Conservation (phyloP, 2,888 invertebrate species). For the Lamproptera curius region DNA sequence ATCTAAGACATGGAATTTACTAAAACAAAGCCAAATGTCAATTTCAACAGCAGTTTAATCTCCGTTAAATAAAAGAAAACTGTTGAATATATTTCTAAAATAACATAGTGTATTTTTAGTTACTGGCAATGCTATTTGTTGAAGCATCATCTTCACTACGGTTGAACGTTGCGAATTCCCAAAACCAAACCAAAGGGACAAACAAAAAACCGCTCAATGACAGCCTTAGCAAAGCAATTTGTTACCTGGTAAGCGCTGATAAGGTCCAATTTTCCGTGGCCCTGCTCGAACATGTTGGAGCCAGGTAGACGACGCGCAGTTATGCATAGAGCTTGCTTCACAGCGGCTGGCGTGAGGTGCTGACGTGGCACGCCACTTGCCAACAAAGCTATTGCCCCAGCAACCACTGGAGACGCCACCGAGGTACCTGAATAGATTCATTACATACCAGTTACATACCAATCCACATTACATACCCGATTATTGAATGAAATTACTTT, state of each 20-base stretch:
- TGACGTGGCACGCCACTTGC: conserved; percentile 87
- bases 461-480: not conserved
- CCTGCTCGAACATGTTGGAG: conserved; percentile 98
- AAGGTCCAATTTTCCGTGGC: conserved; percentile 95
- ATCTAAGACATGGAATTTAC: too few relatives aligned
- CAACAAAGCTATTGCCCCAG: conserved; percentile 94
- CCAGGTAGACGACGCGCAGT: conserved; percentile 90
- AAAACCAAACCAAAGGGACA: too few relatives aligned
- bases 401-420: conserved; percentile 97
- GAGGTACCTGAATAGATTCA: conserved; percentile 84
- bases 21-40: too few relatives aligned
- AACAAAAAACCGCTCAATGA: too few relatives aligned
- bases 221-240: conserved; percentile 1
- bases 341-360: conserved; percentile 92
- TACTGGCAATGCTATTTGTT: too few relatives aligned
- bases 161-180: too few relatives aligned
- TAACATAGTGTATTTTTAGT: too few relatives aligned
- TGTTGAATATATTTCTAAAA: too few relatives aligned
- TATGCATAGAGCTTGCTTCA: conserved; percentile 96
- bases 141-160: too few relatives aligned
- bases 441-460: not conserved
- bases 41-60: too few relatives aligned
- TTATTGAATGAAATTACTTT: too few relatives aligned
- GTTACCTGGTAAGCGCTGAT: conserved; percentile 89
- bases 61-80: too few relatives aligned